Base-by-base conservation (phyloP, 2,113 vertebrate genomes). In the Clarias batrachus region DNA sequence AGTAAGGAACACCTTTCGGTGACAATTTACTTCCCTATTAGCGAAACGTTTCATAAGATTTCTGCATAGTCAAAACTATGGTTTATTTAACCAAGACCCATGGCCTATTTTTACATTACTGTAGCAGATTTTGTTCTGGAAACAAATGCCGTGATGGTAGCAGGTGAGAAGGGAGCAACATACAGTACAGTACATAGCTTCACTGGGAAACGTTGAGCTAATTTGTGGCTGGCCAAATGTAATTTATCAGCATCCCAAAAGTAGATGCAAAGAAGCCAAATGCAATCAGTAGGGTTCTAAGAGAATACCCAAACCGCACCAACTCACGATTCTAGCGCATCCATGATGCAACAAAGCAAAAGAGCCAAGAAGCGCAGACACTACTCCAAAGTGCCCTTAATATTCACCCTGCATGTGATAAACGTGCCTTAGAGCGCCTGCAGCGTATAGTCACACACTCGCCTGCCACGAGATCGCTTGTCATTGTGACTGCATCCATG, bases 301-400 rank as follows among this genome's bases (percentile, higher is more conserved):
- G n/a, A 59, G 16, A 79, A 78, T 56, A 78, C 25, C 76, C 76
- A 52, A 25, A n/a, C 23, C 27, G 14, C 27, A 78, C n/a, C 33
- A 16, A 65, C 13, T 27, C 6, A 27, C 52, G 2, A 48, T 52
- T 33, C 12, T 52, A 14, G 6, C 30, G 48, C 33, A 81, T 9
- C 10, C 11, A 62, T 59, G 30, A 37, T 1, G 30, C 27, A 81
- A 25, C 13, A 37, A n/a, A 19, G 12, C 5, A 81, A n/a, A 52
- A 90, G 25, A 70, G 0, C 5, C 74, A 48, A 59, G 56, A 70
- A 73, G 25, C 60, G 62, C 57, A 62, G 57, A 84, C 33, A 48
- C 70, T 27, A 85, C 71, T 77, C 17, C 60, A 9, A 60, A 65
- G 73, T 30, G 83, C 41, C 57, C 73, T 77, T n/a, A 16, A 54